Evolutionary conservation across 2,113 vertebrate species (phyloP).

Genomic region (Cathartes aura): DNA sequence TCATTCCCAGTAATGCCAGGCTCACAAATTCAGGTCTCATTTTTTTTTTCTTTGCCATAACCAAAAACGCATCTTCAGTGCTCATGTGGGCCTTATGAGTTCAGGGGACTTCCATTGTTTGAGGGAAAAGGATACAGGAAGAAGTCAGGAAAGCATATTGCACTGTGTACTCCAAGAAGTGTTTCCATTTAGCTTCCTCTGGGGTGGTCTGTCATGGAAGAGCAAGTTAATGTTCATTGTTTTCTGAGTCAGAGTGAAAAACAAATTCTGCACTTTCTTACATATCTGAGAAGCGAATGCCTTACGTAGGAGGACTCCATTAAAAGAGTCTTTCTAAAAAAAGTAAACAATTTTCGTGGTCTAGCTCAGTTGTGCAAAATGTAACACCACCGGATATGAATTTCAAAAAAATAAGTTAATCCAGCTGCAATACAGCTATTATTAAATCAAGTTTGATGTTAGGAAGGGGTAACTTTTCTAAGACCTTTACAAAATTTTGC

Average conservation of each 20-base stretch:
- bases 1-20: neutral
- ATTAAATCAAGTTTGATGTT: neutral
- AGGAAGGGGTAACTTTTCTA: neutral
- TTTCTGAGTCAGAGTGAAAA: neutral
- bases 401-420: neutral
- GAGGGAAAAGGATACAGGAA: neutral
- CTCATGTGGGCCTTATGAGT: neutral
- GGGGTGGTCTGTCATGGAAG: neutral
- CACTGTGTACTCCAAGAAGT: neutral
- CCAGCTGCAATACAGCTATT: neutral
- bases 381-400: neutral
- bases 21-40: neutral
- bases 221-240: neutral
- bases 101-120: neutral
- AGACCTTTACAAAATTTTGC: neutral
- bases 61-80: neutral
- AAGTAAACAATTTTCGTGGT: neutral
- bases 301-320: rapidly evolving
- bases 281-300: rapidly evolving
- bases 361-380: neutral
- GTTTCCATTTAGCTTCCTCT: neutral
- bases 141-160: neutral
- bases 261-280: neutral
- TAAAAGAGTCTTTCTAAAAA: neutral
- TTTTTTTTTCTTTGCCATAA: neutral